Evolutionary conservation across 2,888 invertebrate species (phyloP).

Genomic region (Drosophila cyrtoloma): DNA sequence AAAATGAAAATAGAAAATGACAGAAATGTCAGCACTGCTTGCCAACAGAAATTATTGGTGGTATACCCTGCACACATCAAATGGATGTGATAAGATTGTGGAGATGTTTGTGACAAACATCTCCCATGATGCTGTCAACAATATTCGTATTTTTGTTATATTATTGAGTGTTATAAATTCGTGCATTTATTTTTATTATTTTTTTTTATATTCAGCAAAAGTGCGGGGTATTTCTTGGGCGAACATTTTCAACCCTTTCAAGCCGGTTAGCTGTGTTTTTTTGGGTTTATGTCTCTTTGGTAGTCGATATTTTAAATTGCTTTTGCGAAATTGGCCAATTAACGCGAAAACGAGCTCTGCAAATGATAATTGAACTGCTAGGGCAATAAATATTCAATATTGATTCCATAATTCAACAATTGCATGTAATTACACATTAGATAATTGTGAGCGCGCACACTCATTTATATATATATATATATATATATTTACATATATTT

Average conservation of each 20-base stretch:
- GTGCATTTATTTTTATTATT: too few species aligned
- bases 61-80: constrained; percentile 1
- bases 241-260: background rate
- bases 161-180: background rate
- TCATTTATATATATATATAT: background rate
- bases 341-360: constrained; percentile 24
- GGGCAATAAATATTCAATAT: constrained; percentile 55
- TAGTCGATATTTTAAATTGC: constrained; percentile 38
- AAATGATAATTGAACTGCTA: constrained; percentile 12
- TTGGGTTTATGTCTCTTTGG: constrained; percentile 6
- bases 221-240: background rate
- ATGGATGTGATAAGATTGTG: background rate
- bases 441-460: constrained; percentile 31
- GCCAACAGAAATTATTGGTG: constrained; percentile 8
- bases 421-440: constrained; percentile 48
- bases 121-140: fast-evolving
- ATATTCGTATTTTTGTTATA: background rate
- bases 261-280: background rate
- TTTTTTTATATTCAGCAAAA: background rate
- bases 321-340: constrained; percentile 49
- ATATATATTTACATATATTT: background rate
- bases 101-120: background rate
- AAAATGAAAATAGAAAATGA: constrained; percentile 39
- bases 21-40: constrained; percentile 14
- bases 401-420: constrained; percentile 56